These are phyloP conservation scores for Parnassius glacialis DNA, from an alignment of 2,888 invertebrate species.

Conservation along the genomic window DNA sequence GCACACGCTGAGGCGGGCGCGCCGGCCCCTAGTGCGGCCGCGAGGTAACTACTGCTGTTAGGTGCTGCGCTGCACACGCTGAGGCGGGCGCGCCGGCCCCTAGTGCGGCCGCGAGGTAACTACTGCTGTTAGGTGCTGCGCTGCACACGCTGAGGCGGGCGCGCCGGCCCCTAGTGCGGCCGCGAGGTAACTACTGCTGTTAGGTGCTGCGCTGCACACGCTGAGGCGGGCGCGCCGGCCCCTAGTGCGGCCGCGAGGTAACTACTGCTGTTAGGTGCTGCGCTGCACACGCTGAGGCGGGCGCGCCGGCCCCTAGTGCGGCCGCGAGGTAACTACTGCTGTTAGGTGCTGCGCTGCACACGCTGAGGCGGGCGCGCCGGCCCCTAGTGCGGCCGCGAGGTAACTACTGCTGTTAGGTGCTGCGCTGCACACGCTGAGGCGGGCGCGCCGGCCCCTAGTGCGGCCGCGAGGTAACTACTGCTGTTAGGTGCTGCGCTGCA, in stretches of 20 bases:
- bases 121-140: conserved; percentile 89
- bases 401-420: conserved; percentile 89
- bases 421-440: conserved; percentile 72
- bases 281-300: conserved; percentile 70
- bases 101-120: conserved; percentile 18
- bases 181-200: conserved; percentile 84
- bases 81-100: conserved; percentile 42
- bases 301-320: conserved; percentile 30
- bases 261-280: conserved; percentile 89
- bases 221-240: conserved; percentile 48
- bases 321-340: conserved; percentile 80
- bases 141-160: conserved; percentile 70
- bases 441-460: conserved; percentile 31
- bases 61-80: conserved; percentile 76
- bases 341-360: conserved; percentile 83
- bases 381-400: conserved; percentile 25
- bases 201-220: conserved; percentile 81
- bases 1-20: conserved; percentile 67
- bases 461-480: conserved; percentile 70
- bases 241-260: conserved; percentile 24
- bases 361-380: conserved; percentile 52
- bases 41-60: conserved; percentile 87
- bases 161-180: conserved; percentile 30
- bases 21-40: conserved; percentile 27
- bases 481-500: conserved; percentile 85